phyloP scores from a whole-genome alignment of 2,113 vertebrate species.

The Dendropsophus ebraccatus region DNA sequence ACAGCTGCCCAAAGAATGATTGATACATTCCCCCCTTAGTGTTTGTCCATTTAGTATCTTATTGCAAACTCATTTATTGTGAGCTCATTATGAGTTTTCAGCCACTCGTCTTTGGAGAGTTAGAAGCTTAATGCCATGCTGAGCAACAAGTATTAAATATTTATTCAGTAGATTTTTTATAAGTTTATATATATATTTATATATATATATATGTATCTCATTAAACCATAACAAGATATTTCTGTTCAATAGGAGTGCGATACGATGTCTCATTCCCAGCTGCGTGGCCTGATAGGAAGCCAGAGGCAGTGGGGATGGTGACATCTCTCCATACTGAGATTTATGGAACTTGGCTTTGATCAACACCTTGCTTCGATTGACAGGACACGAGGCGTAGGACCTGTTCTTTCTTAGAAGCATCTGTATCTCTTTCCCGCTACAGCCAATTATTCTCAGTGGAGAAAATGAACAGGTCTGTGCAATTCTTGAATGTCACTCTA shows the following conservation, averaged over 20 bases:
- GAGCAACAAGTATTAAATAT: conserved; percentile 8
- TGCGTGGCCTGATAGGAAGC: not conserved
- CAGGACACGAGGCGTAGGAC: conserved; percentile 21
- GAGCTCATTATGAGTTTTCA: not conserved
- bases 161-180: not conserved
- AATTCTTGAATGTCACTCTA: not conserved
- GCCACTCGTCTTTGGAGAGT: not conserved
- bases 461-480: conserved; percentile 16
- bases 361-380: conserved; percentile 39
- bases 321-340: conserved; percentile 32
- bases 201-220: conserved; percentile 1
- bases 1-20: no score
- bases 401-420: conserved; percentile 31
- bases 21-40: no score
- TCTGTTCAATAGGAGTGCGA: not conserved
- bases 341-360: conserved; percentile 41
- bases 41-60: not conserved
- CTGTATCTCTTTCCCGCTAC: conserved; percentile 29
- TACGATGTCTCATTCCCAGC: not conserved
- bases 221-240: not conserved
- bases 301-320: conserved; percentile 6
- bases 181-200: not conserved
- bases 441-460: conserved; percentile 35
- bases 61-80: not conserved
- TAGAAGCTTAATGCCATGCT: not conserved